Evolutionary conservation across 2,888 invertebrate species (phyloP), one percentile per base, ranked within the genome.

Genomic region (Cosmorhoe ocellata): DNA sequence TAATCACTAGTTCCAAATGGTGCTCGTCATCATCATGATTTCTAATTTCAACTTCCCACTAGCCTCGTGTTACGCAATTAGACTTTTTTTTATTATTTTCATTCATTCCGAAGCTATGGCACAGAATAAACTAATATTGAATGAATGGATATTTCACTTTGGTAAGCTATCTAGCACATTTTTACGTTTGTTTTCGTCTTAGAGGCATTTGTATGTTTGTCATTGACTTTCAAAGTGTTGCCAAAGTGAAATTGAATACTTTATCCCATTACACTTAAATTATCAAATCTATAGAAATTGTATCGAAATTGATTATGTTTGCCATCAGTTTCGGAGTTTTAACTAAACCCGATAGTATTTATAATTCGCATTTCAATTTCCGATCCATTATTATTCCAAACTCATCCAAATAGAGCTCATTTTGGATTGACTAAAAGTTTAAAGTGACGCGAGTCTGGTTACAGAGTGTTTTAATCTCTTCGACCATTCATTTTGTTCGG

Each of bases 401-500:
- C 9, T 1, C 37, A 40, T 3, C 7, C 18, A 4, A 30, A 8
- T 30, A 30, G 30, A 22, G 30, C 9, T 12, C 1, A 31, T 10
- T 14, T 31, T 24, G 18, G n/a, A 45, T 4, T 14, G 4, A 38
- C 11, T 18, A 4, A 6, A 22, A 8, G 13, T 12, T 14, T 26
- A 9, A 24, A 52, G 46, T 51, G 51, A 28, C 32, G 7, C 11
- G 33, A 34, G 40, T 24, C 7, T 13, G 24, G 78, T 71, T 79
- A 75, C 79, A 76, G 76, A 78, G 79, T 76, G 76, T 84, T 88
- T 83, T 84, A 85, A 86, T 85, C 84, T 81, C 79, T 74, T 76
- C 76, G 72, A 70, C 79, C 83, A 84, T 84, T 82, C 85, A 84
- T 84, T 86, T 85, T 85, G 86, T 86, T 79, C 79, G 84, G 83